Evolutionary conservation across 1,140 invertebrate genomes (phyloP).

Genomic region (Anastrepha ludens): DNA sequence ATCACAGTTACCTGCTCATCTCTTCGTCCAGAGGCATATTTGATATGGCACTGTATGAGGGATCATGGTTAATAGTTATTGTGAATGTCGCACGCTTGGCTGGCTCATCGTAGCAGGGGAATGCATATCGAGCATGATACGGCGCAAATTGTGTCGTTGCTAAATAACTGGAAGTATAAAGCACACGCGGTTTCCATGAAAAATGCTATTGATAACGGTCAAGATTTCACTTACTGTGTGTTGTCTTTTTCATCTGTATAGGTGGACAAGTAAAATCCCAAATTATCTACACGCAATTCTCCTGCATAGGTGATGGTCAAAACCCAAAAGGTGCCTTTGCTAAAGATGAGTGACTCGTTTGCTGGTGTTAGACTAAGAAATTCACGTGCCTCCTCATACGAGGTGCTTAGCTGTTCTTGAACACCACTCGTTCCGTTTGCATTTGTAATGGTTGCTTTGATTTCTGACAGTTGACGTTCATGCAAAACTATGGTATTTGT

Average conservation of each 20-base stretch:
- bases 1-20: conserved; percentile 57
- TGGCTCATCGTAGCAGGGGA: conserved; percentile 95
- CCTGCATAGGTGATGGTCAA: conserved; percentile 77
- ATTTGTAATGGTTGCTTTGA: conserved; percentile 60
- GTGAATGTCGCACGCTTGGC: conserved; percentile 85
- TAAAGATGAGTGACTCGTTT: conserved; percentile 61
- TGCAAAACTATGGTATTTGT: conserved; percentile 75
- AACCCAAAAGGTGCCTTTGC: conserved; percentile 65
- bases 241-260: conserved; percentile 77
- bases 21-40: conserved; percentile 80
- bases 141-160: conserved; percentile 88
- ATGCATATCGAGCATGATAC: conserved; percentile 85
- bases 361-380: conserved; percentile 65
- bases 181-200: too few relatives aligned
- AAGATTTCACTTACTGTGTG: conserved; percentile 61
- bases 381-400: conserved; percentile 61
- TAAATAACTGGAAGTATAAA: conserved; percentile 77
- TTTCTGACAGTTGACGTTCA: conserved; percentile 67
- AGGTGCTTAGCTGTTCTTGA: conserved; percentile 47
- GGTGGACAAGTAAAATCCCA: conserved; percentile 88
- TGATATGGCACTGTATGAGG: conserved; percentile 80
- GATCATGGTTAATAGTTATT: conserved; percentile 79
- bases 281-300: conserved; percentile 77
- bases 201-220: background rate
- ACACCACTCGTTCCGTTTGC: background rate